Evolutionary conservation across 2,113 vertebrate species (phyloP).

Genomic region (Edolisoma coerulescens): DNA sequence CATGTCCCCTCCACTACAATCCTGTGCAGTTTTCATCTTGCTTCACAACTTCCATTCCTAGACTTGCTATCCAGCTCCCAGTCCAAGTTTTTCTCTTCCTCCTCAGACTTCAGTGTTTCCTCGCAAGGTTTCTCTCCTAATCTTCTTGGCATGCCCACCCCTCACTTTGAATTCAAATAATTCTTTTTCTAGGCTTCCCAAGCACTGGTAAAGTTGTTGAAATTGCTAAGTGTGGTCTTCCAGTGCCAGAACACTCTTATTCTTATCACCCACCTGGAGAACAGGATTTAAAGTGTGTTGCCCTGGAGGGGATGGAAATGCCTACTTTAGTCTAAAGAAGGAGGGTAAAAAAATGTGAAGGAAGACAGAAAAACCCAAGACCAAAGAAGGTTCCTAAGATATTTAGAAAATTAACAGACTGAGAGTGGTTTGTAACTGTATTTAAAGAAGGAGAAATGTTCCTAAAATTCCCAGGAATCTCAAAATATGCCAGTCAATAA

Average conservation of each 20-base stretch:
- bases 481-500: not conserved
- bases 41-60: not conserved
- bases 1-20: not conserved
- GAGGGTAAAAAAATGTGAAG: not conserved
- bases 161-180: not conserved
- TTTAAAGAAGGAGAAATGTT: not conserved
- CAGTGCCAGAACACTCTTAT: not conserved
- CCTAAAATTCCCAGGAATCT: not conserved
- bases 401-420: not conserved
- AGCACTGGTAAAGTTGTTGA: not conserved
- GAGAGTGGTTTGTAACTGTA: not conserved
- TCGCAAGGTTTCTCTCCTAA: not conserved
- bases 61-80: not conserved
- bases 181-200: not conserved
- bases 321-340: not conserved
- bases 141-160: not conserved
- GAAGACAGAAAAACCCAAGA: not conserved
- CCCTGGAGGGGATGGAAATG: not conserved
- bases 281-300: not conserved
- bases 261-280: not conserved
- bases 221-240: not conserved
- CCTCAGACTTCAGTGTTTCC: rapidly evolving
- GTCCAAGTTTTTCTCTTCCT: not conserved
- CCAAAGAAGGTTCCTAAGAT: not conserved
- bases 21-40: not conserved